Evolutionary conservation across 2,113 vertebrate genomes (phyloP), one percentile per base, ranked within the genome.

Genomic region (Ibidorhyncha struthersii): DNA sequence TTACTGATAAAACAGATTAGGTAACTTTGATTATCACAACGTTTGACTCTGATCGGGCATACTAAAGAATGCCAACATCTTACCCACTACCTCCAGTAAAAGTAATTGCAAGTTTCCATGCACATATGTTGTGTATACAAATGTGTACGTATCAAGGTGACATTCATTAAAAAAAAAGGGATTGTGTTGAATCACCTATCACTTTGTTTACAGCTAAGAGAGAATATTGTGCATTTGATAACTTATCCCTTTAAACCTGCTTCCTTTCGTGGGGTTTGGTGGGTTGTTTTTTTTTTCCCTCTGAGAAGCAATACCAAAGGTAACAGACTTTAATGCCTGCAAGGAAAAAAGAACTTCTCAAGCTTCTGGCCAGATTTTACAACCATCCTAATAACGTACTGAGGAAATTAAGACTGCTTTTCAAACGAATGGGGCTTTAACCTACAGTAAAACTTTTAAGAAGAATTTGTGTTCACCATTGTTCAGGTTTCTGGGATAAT

Each of bases 401-500:
- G 10, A 82, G 49, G 67, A 96, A 93, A 32, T 63, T 30, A 70
- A 41, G 53, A 63, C 45, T 90, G 36, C 23, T 66, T 96, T 95
- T 91, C 65, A 87, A 67, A 83, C 47, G 49, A 76, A 92, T 1
- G 5, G 30, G 14, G 23, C 50, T 89, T 78, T 67, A 93, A 62
- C 73, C 52, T 59, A 69, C 25, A 91, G 71, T 21, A 62, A 94
- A 34, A n/a, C 55, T 65, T 77, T 70, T 40, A 41, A 92, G 43
- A 93, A 73, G 43, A 59, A 90, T 66, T 81, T 69, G 34, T 62
- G 78, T 70, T 96, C 59, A 71, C 12, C 79, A 25, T 18, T 71
- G 36, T 70, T 96, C 69, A 92, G 43, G 43, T 95, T 94, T 94
- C 74, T 73, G 49, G 90, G 88, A 62, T 76, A 86, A 85, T 29